Base-by-base conservation (phyloP, 2,113 vertebrate genomes). In the Muscicapa adusta region DNA sequence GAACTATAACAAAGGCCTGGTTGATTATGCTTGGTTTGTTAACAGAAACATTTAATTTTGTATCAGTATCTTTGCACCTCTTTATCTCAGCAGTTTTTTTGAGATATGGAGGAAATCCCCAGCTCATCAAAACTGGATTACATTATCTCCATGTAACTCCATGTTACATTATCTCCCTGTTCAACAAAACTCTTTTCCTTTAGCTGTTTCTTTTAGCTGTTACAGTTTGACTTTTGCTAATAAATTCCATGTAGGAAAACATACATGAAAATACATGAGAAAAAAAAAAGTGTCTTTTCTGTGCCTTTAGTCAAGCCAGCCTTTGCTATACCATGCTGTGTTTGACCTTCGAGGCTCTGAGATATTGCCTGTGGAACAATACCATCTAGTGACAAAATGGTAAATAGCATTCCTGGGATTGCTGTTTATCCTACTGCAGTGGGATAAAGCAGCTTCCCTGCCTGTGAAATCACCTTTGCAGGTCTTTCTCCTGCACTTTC, bases 301-400 rank as follows among this genome's bases (percentile, higher is more conserved):
- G 5, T 26, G 63, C 16, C 40, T 91, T 31, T 43, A n/a, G 2
- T 25, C 78, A 50, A 6, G 34, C 17, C 24, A 54, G 29, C 42
- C 76, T 53, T 45, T 73, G 54, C 19, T 63, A 72, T 31, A 60
- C 62, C 61, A 17, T 47, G 68, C 73, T 51, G 36, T 17, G 23
- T 40, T 50, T 96, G 88, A 93, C 93, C 90, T 84, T 67, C 42
- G 75, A 88, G 75, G 63, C 78, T 91, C 63, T 91, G 58, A 14
- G 79, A 73, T 88, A 93, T 95, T 96, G 91, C 82, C 83, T 91
- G 91, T 96, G 95, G 93, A 97, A 94, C 95, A 91, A 88, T 95
- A 95, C 96, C 96, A 96, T 88, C 91, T 96, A 97, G 89, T 96
- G 96, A 94, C 95, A 84, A 85, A 91, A 89, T 56, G 84, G 88